Evolutionary conservation across 2,888 invertebrate species (phyloP).

Genomic region (Andrena marginata): DNA sequence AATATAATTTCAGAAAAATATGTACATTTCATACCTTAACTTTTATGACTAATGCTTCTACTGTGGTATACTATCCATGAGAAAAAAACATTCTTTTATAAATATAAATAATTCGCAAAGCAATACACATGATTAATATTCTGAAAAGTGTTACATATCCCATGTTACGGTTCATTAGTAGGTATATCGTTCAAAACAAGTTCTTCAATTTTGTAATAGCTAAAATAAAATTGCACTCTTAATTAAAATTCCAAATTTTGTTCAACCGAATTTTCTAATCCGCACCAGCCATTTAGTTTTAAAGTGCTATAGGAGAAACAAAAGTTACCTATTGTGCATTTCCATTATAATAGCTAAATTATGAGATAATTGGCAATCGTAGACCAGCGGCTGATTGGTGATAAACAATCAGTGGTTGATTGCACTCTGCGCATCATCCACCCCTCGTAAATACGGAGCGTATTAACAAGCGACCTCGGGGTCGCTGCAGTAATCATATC

Average conservation of each 20-base stretch:
- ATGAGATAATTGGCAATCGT: slow-evolving; percentile 77
- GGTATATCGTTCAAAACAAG: too few relatives aligned
- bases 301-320: background rate
- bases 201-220: too few relatives aligned
- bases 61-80: too few relatives aligned
- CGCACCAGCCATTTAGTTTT: background rate
- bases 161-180: too few relatives aligned
- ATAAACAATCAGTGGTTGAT: slow-evolving; percentile 78
- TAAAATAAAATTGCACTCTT: too few relatives aligned
- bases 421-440: slow-evolving; percentile 65
- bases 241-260: background rate
- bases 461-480: slow-evolving; percentile 66
- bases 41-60: too few relatives aligned
- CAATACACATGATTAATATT: too few relatives aligned
- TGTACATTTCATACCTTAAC: too few relatives aligned
- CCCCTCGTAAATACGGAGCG: slow-evolving; percentile 68
- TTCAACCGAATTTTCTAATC: background rate
- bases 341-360: slow-evolving; percentile 74
- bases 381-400: slow-evolving; percentile 70
- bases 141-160: too few relatives aligned
- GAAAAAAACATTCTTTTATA: too few relatives aligned
- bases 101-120: too few relatives aligned
- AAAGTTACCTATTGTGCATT: slow-evolving; percentile 42
- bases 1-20: too few relatives aligned
- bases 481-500: slow-evolving; percentile 64